Base-by-base conservation (phyloP, 2,113 vertebrate species). In the Urocitellus parryii region DNA sequence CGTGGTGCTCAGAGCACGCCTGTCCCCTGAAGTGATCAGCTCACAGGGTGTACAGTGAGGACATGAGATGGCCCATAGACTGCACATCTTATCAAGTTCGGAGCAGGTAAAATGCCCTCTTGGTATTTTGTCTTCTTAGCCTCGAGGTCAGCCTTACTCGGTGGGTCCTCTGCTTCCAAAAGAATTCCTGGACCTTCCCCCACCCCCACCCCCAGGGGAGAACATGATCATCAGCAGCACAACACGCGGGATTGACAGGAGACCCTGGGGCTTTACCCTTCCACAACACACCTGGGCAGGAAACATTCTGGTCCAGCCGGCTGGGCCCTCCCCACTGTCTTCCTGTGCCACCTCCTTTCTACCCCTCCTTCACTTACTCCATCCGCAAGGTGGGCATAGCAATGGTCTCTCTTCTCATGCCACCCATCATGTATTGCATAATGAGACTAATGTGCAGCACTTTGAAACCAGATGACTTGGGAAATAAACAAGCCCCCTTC, bases 31-130 rank as follows among this genome's bases (percentile, higher is more conserved):
- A 9, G 73, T 63, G 20, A 48, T 25, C 2, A 1, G 51, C 37
- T 27, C 1, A 2, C 13, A 17, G 58, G 27, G 4, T 2, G 9
- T 1, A 29, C 8, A 14, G 39, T 29, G 14, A 8, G 32, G 24
- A 34, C 18, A 13, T 1, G 0, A 4, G 1, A 5, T 1, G 79
- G 17, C 12, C 27, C 22, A 48, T 2, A 27, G 77, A 8, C 12
- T 29, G 1, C 67, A 4, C 25, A 37, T n/a, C 25, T 81, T 53
- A 70, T 61, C 81, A 92, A 87, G 85, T 2, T 39, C 65, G 37
- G 1, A 32, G 42, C 73, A 65, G 45, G 58, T 45, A 51, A 63
- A 74, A 61, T 32, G 4, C 0, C n/a, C 1, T 74, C 67, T 16
- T 8, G 12, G 42, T 78, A 51, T 48, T 61, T 65, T 29, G 56